Percentiles rank a stretch among this genome's conserved stretches.
These are phyloP conservation scores for Zeuzera pyrina DNA, from an alignment of 2,888 invertebrate genomes.

Conservation along the genomic window DNA sequence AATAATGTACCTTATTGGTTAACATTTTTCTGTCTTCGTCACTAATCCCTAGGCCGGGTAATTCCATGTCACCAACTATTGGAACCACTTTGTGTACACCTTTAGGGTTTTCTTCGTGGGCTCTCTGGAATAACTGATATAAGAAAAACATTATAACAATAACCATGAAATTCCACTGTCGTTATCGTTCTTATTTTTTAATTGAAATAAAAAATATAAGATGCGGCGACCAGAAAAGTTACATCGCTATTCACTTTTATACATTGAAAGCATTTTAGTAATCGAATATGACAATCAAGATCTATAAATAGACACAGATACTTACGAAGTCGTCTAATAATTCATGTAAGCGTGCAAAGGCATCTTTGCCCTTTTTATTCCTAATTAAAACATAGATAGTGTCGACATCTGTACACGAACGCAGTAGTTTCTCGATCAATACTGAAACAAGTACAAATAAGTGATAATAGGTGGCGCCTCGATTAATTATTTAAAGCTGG, in stretches of 20 bases:
- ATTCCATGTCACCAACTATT: constrained; percentile 73
- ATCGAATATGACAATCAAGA: too few relatives aligned
- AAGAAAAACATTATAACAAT: constrained; percentile 3
- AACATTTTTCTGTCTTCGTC: constrained; percentile 68
- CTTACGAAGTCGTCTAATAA: constrained; percentile 73
- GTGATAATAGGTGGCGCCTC: background rate
- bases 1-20: constrained; percentile 33
- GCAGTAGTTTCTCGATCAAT: constrained; percentile 75
- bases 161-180: too few relatives aligned
- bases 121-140: constrained; percentile 67
- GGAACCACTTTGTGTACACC: constrained; percentile 70
- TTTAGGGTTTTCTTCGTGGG: constrained; percentile 73
- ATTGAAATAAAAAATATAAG: too few relatives aligned
- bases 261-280: too few relatives aligned
- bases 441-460: constrained; percentile 43
- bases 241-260: too few relatives aligned
- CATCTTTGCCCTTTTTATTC: constrained; percentile 74
- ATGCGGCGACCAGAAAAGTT: too few relatives aligned
- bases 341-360: constrained; percentile 65
- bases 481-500: too few relatives aligned
- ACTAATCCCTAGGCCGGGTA: constrained; percentile 74
- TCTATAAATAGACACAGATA: constrained; percentile 17
- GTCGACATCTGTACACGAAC: constrained; percentile 71
- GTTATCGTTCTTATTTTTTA: too few relatives aligned
- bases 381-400: constrained; percentile 74